Percentiles rank a stretch among this genome's conserved stretches.
phyloP scores from a whole-genome alignment of 2,113 vertebrate genomes.

The Archilochus colubris region DNA sequence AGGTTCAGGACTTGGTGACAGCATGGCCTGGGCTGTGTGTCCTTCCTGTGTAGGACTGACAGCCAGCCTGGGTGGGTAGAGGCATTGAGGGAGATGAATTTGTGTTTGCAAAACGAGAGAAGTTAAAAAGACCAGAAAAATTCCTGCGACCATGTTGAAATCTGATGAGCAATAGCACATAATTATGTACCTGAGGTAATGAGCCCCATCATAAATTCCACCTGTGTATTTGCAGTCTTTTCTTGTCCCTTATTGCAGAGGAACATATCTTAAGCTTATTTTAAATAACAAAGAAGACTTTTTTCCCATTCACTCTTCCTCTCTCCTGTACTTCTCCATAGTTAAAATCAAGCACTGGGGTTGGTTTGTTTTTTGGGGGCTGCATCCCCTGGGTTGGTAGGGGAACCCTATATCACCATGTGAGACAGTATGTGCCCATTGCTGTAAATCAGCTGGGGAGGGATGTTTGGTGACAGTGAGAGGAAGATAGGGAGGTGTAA shows the following conservation, averaged over 20 bases:
- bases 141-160: not conserved
- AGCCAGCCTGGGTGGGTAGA: not conserved
- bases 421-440: not conserved
- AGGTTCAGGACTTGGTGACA: accelerated
- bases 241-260: not conserved
- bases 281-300: not conserved
- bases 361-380: not conserved
- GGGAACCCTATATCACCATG: not conserved
- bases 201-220: not conserved
- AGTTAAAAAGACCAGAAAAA: not conserved
- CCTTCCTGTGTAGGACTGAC: accelerated
- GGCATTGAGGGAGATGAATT: not conserved
- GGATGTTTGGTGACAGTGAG: not conserved
- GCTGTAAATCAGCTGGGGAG: too few species aligned
- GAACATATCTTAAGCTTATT: not conserved
- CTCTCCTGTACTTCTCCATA: not conserved
- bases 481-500: not conserved
- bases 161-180: not conserved
- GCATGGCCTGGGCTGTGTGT: accelerated
- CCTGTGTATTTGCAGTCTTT: not conserved
- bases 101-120: not conserved
- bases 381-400: not conserved
- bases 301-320: too few species aligned
- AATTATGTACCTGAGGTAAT: not conserved
- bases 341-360: not conserved